Evolutionary conservation across 2,888 invertebrate genomes (phyloP).

Genomic region (Agrochola circellaris): DNA sequence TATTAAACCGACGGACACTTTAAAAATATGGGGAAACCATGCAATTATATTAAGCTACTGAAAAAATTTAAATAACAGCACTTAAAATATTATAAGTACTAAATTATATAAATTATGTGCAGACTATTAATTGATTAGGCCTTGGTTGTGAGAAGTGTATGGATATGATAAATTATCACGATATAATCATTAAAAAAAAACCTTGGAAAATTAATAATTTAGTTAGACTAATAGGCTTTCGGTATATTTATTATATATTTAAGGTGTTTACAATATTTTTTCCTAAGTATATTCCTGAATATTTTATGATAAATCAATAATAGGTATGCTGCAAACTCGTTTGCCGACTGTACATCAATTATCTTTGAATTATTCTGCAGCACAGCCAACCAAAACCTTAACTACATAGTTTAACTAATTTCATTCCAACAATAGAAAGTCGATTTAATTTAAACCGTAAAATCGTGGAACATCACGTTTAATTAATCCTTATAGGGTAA

Average conservation of each 20-base stretch:
- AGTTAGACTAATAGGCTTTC: neutral
- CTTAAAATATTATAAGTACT: neutral
- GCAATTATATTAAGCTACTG: neutral
- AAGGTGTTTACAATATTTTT: too few species aligned
- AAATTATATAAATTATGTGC: too few species aligned
- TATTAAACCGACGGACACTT: constrained; percentile 20
- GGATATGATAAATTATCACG: neutral
- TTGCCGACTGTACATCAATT: neutral
- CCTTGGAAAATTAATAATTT: neutral
- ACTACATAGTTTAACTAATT: constrained; percentile 4
- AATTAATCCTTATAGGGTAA: constrained; percentile 40
- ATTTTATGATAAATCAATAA: neutral
- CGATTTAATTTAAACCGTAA: constrained; percentile 8
- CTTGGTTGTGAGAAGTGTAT: neutral
- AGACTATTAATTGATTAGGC: neutral
- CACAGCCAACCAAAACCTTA: neutral
- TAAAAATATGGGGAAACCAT: constrained; percentile 14
- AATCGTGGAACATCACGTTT: constrained; percentile 16
- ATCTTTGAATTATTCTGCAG: neutral
- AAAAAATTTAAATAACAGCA: neutral
- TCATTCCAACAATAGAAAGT: neutral
- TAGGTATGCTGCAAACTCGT: neutral
- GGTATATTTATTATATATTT: neutral
- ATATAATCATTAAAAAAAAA: neutral
- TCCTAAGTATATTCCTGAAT: neutral